Conservation (phyloP, 1,140 invertebrate genomes). For the Drosophila sucinea region DNA sequence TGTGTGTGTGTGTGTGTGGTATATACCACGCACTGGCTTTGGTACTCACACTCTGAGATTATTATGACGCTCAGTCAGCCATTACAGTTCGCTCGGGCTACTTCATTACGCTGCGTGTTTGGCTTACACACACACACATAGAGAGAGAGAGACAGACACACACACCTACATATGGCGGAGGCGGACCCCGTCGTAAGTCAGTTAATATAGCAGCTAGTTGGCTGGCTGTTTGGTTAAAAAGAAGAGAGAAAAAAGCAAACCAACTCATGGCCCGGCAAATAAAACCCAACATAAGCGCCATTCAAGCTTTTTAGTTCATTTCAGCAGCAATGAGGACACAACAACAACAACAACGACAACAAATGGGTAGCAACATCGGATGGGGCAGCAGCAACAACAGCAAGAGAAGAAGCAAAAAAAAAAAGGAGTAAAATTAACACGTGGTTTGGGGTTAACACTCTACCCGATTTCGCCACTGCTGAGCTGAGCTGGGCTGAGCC, state of each 20-base stretch:
- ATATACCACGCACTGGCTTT: constrained; percentile 33
- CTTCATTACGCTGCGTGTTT: constrained; percentile 80
- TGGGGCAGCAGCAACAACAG: constrained; percentile 36
- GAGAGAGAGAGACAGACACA: neutral
- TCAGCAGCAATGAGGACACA: constrained; percentile 33
- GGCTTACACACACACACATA: constrained; percentile 42
- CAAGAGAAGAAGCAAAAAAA: constrained; percentile 26
- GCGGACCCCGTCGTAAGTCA: constrained; percentile 71
- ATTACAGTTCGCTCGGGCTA: constrained; percentile 73
- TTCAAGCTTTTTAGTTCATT: constrained; percentile 80
- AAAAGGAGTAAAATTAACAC: constrained; percentile 78
- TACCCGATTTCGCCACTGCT: constrained; percentile 62
- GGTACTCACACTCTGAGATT: constrained; percentile 54
- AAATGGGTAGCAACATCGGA: constrained; percentile 4
- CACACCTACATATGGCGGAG: constrained; percentile 38
- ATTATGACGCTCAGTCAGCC: constrained; percentile 80
- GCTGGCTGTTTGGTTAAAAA: constrained; percentile 52
- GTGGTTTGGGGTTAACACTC: constrained; percentile 76
- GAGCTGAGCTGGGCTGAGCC: constrained; percentile 63
- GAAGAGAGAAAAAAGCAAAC: constrained; percentile 47
- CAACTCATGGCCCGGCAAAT: constrained; percentile 65
- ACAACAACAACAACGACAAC: neutral
- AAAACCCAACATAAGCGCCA: constrained; percentile 72
- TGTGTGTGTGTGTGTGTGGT: neutral
- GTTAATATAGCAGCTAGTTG: constrained; percentile 79